These are phyloP conservation scores for Galeopterus variegatus DNA, from an alignment of 2,113 vertebrate species.

Conservation along the genomic window DNA sequence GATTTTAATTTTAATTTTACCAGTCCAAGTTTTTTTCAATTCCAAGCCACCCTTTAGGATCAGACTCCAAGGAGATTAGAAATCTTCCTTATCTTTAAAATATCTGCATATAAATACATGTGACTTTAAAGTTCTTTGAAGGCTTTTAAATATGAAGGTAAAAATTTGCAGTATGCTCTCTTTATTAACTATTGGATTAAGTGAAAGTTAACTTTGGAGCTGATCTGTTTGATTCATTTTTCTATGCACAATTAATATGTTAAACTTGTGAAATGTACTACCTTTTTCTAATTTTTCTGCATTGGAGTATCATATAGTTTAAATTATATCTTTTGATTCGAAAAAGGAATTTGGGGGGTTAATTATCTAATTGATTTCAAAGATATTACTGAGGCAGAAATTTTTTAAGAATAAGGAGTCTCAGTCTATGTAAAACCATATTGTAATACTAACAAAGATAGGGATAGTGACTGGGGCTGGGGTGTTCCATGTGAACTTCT, in stretches of 20 bases:
- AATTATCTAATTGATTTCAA: constrained; percentile 38
- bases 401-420: constrained; percentile 47
- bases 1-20: constrained; percentile 60
- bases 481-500: not conserved
- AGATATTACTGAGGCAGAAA: not conserved
- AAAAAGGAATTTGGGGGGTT: constrained; percentile 13
- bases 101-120: constrained; percentile 1
- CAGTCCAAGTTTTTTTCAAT: not conserved
- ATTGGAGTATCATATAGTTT: constrained; percentile 10
- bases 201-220: constrained; percentile 13
- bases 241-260: not conserved
- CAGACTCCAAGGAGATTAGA: not conserved
- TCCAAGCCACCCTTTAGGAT: not conserved
- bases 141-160: not conserved
- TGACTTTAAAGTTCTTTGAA: not conserved
- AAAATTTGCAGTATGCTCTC: not conserved
- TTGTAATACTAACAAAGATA: constrained; percentile 24
- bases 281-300: not conserved
- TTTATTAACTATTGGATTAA: not conserved
- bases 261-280: not conserved
- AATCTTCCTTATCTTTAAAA: constrained; percentile 38
- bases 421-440: not conserved
- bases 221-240: constrained; percentile 52
- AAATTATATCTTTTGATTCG: constrained; percentile 44
- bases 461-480: not conserved